Evolutionary conservation across 2,113 vertebrate genomes (phyloP), one percentile per base, ranked within the genome.

Genomic region (Rattus rattus): DNA sequence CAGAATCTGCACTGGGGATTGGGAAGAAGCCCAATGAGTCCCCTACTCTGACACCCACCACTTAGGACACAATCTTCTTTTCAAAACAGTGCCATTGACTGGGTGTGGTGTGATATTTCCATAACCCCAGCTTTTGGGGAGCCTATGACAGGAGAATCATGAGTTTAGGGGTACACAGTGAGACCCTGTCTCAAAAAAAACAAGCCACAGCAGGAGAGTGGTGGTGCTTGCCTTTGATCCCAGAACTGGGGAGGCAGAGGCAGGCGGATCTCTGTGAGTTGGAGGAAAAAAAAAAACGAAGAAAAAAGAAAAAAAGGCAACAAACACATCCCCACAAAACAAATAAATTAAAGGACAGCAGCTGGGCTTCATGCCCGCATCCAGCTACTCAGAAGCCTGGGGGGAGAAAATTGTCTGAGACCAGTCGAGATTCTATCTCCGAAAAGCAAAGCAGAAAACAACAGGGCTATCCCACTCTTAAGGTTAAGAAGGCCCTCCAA

Each of bases 1-100:
- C 0, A 1, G 1, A 0, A 11, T 77, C 72, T 87, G 30, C 17
- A 63, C 1, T 1, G 0, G 2, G 43, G 65, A 4, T 26, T 10
- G 67, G 1, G 43, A 24, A 22, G 7, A 5, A 9, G 14, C 24
- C 69, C 24, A 20, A 2, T 52, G 43, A 56, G 13, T 65, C 36
- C 49, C 79, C 43, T 14, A 4, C n/a, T 47, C 76, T 65, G 90
- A 91, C 43, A 12, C 77, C 16, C 72, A 20, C 13, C 30, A 0
- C 33, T 65, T 67, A 52, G 43, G 33, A 86, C 88, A 19, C 14
- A 81, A 65, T 30, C 17, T n/a, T 36, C 70, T 80, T 52, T 72
- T 72, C n/a, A 88, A 54, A 70, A 14, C 86, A n/a, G 33, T 88
- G 47, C 65, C 10, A 33, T n/a, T 16, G 47, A 52, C 67, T n/a